Percentiles rank a stretch among this genome's conserved stretches.
phyloP scores from a whole-genome alignment of 2,797 vertebrate genomes.

The Artibeus lituratus region DNA sequence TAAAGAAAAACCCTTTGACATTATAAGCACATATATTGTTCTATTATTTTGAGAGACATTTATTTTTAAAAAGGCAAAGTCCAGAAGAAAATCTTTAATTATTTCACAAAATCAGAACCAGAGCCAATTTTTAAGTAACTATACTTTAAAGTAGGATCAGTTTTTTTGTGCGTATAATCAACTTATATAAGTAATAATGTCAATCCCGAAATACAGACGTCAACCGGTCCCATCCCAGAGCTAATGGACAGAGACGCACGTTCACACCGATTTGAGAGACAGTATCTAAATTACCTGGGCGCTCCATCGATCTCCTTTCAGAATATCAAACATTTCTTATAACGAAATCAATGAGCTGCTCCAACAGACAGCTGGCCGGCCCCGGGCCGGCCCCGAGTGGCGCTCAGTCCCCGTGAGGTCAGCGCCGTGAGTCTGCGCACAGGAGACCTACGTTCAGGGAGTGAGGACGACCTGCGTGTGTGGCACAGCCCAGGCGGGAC shows the following conservation, averaged over 20 bases:
- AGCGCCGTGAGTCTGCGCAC: background rate
- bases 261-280: slow-evolving; percentile 55
- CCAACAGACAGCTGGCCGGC: slow-evolving; percentile 8
- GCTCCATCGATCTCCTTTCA: slow-evolving; percentile 56
- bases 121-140: background rate
- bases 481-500: too few species aligned
- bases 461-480: too few species aligned
- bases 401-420: background rate
- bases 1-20: background rate
- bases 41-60: background rate
- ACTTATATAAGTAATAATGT: background rate
- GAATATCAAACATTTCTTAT: slow-evolving; percentile 49
- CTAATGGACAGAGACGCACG: slow-evolving; percentile 1
- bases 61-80: background rate
- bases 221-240: background rate
- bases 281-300: slow-evolving; percentile 53
- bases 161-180: background rate
- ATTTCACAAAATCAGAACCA: background rate
- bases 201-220: slow-evolving; percentile 15
- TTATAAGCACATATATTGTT: background rate
- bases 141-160: background rate
- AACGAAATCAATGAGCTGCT: slow-evolving; percentile 57
- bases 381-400: background rate
- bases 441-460: too few species aligned
- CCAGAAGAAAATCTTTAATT: background rate